These are phyloP conservation scores for Bufo gargarizans DNA, from an alignment of 2,113 vertebrate species.

Conservation along the genomic window DNA sequence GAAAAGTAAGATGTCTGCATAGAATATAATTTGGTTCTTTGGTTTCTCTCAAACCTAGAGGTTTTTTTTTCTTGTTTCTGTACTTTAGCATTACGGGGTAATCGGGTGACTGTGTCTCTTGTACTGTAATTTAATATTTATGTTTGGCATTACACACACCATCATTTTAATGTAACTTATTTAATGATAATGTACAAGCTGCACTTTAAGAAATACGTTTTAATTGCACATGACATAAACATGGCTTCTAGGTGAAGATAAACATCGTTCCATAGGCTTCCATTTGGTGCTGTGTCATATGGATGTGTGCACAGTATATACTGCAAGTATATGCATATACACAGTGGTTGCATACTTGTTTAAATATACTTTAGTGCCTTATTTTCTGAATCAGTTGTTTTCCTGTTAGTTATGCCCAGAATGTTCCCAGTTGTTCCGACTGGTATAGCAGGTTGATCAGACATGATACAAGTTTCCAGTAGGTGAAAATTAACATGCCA, in stretches of 20 bases:
- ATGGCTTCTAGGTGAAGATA: slow-evolving; percentile 56
- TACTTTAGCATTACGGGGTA: slow-evolving; percentile 34
- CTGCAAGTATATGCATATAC: slow-evolving; percentile 28
- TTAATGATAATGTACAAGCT: slow-evolving; percentile 56
- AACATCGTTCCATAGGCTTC: slow-evolving; percentile 59
- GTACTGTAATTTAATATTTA: slow-evolving; percentile 53
- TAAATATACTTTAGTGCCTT: slow-evolving; percentile 74
- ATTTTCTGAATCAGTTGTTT: slow-evolving; percentile 65
- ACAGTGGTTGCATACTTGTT: slow-evolving; percentile 49
- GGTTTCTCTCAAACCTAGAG: neutral
- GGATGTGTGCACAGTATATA: slow-evolving; percentile 32
- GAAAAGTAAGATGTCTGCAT: neutral
- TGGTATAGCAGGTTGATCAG: neutral
- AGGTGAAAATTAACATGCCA: slow-evolving; percentile 45
- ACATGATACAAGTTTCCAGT: slow-evolving; percentile 59
- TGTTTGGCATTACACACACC: slow-evolving; percentile 42
- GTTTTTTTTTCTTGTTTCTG: neutral
- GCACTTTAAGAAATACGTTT: slow-evolving; percentile 52
- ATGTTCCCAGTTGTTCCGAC: slow-evolving; percentile 24
- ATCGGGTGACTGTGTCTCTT: slow-evolving; percentile 39
- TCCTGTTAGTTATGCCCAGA: slow-evolving; percentile 64
- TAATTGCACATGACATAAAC: slow-evolving; percentile 57
- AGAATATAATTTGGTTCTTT: neutral
- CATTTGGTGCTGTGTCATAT: slow-evolving; percentile 64
- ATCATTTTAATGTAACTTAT: slow-evolving; percentile 54